These are phyloP conservation scores for Pseudorectes ferrugineus DNA, from an alignment of 2,113 vertebrate genomes.

Conservation along the genomic window DNA sequence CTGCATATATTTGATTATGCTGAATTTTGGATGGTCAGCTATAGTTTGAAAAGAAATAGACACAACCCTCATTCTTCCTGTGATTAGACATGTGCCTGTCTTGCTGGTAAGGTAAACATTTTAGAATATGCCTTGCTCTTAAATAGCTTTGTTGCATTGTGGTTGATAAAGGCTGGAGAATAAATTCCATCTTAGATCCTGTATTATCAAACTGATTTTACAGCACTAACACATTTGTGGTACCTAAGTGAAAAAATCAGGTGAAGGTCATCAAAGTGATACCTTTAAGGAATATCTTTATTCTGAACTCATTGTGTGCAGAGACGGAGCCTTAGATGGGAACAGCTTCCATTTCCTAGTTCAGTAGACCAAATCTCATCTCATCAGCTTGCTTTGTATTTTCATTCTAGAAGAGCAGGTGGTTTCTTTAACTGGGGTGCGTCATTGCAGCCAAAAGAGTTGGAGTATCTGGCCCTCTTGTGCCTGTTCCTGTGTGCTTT, in stretches of 20 bases:
- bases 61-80: not conserved
- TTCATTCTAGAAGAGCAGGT: not conserved
- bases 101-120: not conserved
- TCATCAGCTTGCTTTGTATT: not conserved
- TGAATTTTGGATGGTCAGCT: not conserved
- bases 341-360: not conserved
- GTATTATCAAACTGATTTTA: not conserved
- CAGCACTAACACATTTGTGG: not conserved
- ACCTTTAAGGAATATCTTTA: not conserved
- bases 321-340: not conserved
- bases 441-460: not conserved
- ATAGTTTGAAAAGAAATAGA: not conserved
- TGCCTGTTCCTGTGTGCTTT: not conserved
- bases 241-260: not conserved
- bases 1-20: not conserved
- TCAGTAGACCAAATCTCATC: not conserved
- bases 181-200: not conserved
- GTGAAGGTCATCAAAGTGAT: not conserved
- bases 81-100: not conserved
- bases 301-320: not conserved
- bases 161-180: not conserved
- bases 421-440: not conserved
- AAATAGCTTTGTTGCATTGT: rapidly evolving
- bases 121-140: not conserved
- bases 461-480: not conserved